Evolutionary conservation across 2,888 invertebrate genomes (phyloP), one percentile per base, ranked within the genome.

Genomic region (Drosophila histrio): DNA sequence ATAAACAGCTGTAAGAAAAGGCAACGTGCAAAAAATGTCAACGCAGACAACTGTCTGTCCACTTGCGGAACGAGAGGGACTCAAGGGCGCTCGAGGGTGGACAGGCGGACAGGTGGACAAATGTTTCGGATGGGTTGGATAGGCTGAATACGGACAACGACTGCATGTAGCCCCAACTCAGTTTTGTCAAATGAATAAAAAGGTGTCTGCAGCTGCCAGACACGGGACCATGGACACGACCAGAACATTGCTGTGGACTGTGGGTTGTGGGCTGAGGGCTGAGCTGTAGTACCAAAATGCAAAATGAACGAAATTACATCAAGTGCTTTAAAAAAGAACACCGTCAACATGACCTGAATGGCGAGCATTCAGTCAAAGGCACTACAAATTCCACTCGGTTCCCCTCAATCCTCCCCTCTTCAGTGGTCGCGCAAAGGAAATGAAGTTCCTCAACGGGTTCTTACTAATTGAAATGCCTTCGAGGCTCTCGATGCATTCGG

Each of bases 171-270:
- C 38, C 19, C 72, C 68, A 62, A 72, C 49, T 68, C 73, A 68
- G 70, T 79, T 73, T 79, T 77, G 84, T 68, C 77, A 83, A 81
- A 68, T 66, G 49, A 64, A 79, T 75, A 79, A 64, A 73, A 77
- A 79, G 73, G 83, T 86, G 84, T 73, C 77, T 59, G 57, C 52
- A 36, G 43, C 34, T 28, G 46, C 28, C 41, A 43, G 46, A 56
- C 61, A 13, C 15, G 11, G 17, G 7, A 41, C 17, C 28, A 36
- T n/a, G 39, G 7, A 46, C 39, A 54, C 17, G 26, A 13, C 38
- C 39, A 49, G 67, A 59, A 53, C 70, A 66, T 34, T 50, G 58
- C 73, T 61, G 57, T 44, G 43, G 59, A 61, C 76, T 30, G 21
- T 24, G 30, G 28, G 11, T 9, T 15, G 30, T n/a, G 13, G 30